Evolutionary conservation across 2,113 vertebrate species (phyloP).

Genomic region (Tylochromis polylepis): DNA sequence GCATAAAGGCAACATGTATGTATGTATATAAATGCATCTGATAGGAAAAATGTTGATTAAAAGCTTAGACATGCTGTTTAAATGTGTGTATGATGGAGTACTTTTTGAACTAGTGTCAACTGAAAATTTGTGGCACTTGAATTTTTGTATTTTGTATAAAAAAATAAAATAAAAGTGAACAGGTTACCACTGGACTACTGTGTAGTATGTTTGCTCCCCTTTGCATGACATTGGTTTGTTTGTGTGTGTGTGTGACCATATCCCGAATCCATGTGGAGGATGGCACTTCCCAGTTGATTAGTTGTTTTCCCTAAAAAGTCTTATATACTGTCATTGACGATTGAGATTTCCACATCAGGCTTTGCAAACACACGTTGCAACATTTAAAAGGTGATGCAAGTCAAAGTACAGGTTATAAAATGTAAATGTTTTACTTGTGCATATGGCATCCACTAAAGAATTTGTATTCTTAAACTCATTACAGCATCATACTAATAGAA

Average conservation of each 20-base stretch:
- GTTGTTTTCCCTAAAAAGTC: background rate
- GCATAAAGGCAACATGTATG: background rate
- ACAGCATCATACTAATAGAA: background rate
- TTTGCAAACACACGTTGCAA: background rate
- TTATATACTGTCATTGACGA: background rate
- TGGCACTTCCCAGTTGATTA: background rate
- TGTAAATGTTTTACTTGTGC: background rate
- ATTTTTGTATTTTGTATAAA: conserved; percentile 80
- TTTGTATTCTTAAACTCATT: background rate
- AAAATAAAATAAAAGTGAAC: conserved; percentile 64
- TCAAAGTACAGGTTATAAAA: background rate
- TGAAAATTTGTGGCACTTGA: conserved; percentile 25
- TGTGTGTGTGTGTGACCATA: no score
- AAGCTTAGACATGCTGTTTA: conserved; percentile 6
- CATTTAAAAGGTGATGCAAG: background rate
- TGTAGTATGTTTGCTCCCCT: background rate
- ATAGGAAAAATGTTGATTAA: background rate
- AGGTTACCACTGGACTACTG: background rate
- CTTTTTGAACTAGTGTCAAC: conserved; percentile 26
- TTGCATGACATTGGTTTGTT: background rate
- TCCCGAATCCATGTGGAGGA: background rate
- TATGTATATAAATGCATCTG: conserved; percentile 23
- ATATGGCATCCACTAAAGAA: background rate
- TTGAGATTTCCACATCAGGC: background rate
- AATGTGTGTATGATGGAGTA: conserved; percentile 5